Base-by-base conservation (phyloP, 2,113 vertebrate genomes). In the Ctenodactylus gundi region DNA sequence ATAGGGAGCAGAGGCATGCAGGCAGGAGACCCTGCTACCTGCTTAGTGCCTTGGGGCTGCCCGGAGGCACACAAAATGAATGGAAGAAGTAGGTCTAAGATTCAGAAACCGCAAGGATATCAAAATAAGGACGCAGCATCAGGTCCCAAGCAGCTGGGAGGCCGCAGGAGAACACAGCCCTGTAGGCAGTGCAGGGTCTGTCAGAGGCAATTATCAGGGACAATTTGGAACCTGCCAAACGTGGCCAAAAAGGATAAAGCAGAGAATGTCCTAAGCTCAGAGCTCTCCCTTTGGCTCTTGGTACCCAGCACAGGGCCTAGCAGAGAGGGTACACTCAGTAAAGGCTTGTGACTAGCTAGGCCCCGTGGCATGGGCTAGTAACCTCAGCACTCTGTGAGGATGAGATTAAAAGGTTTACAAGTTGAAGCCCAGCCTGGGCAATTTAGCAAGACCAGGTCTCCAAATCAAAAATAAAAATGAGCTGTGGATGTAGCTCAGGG, bases 111-210 rank as follows among this genome's bases (percentile, higher is more conserved):
- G 7, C 53, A 25, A 77, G 58, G 17, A 81, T 82, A 64, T 80
- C 57, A 80, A 76, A 83, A 94, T 44, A 81, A 91, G 94, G 72
- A 85, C 76, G 46, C 31, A 7, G 39, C 4, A 0, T 72, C 76
- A 80, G 41, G 17, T 76, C 65, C 72, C 70, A 65, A 76, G 60
- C 31, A 27, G 46, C 20, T 60, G 36, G 85, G 76, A 82, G 62
- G 27, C 44, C 83, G 41, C 44, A 81, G 62, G 14, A 49, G 64
- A 39, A 44, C 23, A 29, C 18, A 29, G 2, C 21, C 39, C 17
- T n/a, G 53, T 4, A 17, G 53, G 10, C 10, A 34, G 34, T 15
- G 21, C 12, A 41, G 27, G 25, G 0, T 13, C n/a, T n/a, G n/a
- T n/a, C n/a, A 7, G 57, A 15, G 58, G n/a, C 25, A 8, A 18